Evolutionary conservation across 2,888 invertebrate genomes (phyloP).

Genomic region (Meandrusa payeni): DNA sequence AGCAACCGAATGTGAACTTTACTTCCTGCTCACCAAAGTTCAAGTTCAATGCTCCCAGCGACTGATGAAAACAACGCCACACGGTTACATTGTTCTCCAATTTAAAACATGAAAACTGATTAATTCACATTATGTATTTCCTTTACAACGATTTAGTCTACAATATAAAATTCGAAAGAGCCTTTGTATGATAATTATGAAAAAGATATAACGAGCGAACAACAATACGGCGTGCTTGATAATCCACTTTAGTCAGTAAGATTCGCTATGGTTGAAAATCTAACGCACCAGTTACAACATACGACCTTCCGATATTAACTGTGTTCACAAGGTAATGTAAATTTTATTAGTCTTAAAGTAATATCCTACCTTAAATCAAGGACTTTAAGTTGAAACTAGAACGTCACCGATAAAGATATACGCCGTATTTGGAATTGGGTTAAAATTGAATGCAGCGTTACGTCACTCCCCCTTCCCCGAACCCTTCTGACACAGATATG

Average conservation of each 20-base stretch:
- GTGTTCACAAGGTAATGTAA: conserved; percentile 35
- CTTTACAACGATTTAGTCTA: conserved; percentile 22
- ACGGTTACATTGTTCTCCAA: conserved; percentile 28
- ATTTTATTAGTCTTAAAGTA: conserved; percentile 28
- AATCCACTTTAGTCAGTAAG: conserved; percentile 28
- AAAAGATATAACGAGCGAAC: conserved; percentile 25
- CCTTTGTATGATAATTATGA: conserved; percentile 32
- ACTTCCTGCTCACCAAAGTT: conserved; percentile 26
- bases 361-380: background rate
- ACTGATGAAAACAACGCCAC: conserved; percentile 7
- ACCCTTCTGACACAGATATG: conserved; percentile 62
- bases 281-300: conserved; percentile 29
- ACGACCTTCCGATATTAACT: conserved; percentile 34
- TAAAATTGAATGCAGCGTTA: conserved; percentile 57
- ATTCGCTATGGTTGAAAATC: conserved; percentile 30
- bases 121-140: conserved; percentile 23
- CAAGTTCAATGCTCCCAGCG: conserved; percentile 29
- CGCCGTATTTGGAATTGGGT: conserved; percentile 35
- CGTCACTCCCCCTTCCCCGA: conserved; percentile 57
- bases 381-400: conserved; percentile 34
- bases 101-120: conserved; percentile 23
- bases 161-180: conserved; percentile 25
- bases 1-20: conserved; percentile 27
- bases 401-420: conserved; percentile 23
- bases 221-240: conserved; percentile 23